Percentiles rank a stretch among this genome's conserved stretches.
phyloP scores from a whole-genome alignment of 2,888 invertebrate species.

The Electrophaes corylata region DNA sequence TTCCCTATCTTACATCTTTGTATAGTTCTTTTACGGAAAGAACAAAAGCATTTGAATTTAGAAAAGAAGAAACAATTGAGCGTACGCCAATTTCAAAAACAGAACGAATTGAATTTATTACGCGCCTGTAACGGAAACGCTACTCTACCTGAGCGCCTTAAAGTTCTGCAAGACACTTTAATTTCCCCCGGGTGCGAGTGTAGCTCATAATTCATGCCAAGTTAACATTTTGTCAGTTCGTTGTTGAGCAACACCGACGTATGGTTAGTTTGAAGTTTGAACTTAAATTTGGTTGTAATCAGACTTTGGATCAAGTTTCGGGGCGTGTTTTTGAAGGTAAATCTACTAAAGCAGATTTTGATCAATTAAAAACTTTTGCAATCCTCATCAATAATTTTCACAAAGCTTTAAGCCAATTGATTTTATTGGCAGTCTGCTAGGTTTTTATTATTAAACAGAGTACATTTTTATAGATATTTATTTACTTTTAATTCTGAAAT shows the following conservation, averaged over 20 bases:
- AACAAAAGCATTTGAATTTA: slow-evolving; percentile 8
- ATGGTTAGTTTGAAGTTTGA: slow-evolving; percentile 53
- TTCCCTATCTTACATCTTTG: not conserved
- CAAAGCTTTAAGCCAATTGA: too few species aligned
- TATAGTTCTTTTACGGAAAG: not conserved
- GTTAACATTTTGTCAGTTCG: slow-evolving; percentile 82
- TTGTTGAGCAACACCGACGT: slow-evolving; percentile 68
- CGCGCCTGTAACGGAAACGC: slow-evolving; percentile 53
- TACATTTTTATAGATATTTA: too few species aligned
- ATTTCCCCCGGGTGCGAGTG: slow-evolving; percentile 76
- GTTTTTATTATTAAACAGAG: too few species aligned
- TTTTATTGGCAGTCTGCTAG: too few species aligned
- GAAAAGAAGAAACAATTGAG: slow-evolving; percentile 46
- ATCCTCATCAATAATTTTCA: not conserved
- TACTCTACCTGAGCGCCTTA: slow-evolving; percentile 74
- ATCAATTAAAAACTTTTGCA: not conserved
- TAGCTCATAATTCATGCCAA: slow-evolving; percentile 81
- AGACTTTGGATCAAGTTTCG: slow-evolving; percentile 21
- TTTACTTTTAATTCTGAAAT: too few species aligned
- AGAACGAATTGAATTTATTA: slow-evolving; percentile 68
- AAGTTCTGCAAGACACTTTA: slow-evolving; percentile 82
- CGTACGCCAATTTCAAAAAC: slow-evolving; percentile 57
- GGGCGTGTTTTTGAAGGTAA: slow-evolving; percentile 30
- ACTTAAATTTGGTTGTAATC: slow-evolving; percentile 57
- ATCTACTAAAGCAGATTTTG: not conserved